Base-by-base conservation (phyloP, 1,140 invertebrate species). In the Drosophila kikkawai region DNA sequence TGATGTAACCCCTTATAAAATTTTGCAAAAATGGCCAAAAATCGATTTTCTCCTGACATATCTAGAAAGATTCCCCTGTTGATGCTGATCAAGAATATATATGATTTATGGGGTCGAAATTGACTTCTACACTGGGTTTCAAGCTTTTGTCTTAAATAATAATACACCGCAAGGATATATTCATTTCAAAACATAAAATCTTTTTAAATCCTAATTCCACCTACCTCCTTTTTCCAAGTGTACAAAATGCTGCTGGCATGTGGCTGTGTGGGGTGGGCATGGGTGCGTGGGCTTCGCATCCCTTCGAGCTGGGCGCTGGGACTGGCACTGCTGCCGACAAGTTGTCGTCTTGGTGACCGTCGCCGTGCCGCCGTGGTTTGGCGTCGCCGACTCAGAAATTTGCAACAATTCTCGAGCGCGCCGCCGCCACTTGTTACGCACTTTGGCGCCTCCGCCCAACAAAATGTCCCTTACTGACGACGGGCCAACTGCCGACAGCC, bases 351-450 rank as follows among this genome's bases (percentile, higher is more conserved):
- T 73, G 58, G 66, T 87, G 75, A 69, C 60, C 80, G 83, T 75
- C 82, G 82, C 69, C 78, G 64, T 45, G 55, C 36, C 48, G 55
- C 36, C 77, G 61, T 57, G 42, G 71, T 71, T 55, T 70, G 81
- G 65, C 82, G 82, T 66, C 82, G 70, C 41, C 65, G 61, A 86
- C 76, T 78, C 79, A 67, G 51, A 71, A 87, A 75, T 73, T 73
- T 51, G 75, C 77, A 87, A 80, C 82, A 87, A 82, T 82, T 87
- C 80, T 61, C 67, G 73, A 84, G 65, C 71, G 58, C 71, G 82
- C 50, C 66, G 75, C 65, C 84, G 81, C 85, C 85, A 88, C 84
- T 88, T 88, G 84, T 88, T 90, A 88, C 84, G 75, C 84, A 80
- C 78, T 88, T 80, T 88, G 85, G 84, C 81, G 84, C 80, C 84